Evolutionary conservation across 2,888 invertebrate genomes (phyloP).

Genomic region (Morpho deidamia): DNA sequence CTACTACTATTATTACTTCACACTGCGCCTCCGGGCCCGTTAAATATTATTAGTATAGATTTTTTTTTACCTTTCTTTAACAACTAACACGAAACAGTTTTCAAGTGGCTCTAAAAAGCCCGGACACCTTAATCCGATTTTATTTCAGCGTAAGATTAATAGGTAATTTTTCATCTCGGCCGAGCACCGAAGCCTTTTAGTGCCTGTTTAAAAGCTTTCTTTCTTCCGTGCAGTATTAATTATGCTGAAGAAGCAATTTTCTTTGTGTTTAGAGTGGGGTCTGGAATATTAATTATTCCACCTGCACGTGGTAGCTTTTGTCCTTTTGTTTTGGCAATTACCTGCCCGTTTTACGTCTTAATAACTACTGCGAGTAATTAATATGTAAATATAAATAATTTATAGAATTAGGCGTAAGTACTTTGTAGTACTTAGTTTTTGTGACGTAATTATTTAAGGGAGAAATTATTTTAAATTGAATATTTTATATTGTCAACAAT

Average conservation of each 20-base stretch:
- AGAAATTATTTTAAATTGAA: too few relatives aligned
- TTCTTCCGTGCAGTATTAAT: slow-evolving; percentile 18
- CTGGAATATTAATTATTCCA: slow-evolving; percentile 20
- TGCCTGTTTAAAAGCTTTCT: slow-evolving; percentile 18
- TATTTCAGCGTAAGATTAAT: slow-evolving; percentile 15
- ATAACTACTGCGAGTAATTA: too few relatives aligned
- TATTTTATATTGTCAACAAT: too few relatives aligned
- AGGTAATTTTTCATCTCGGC: slow-evolving; percentile 17
- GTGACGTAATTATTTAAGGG: too few relatives aligned
- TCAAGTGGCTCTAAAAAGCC: neutral
- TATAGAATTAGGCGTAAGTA: too few relatives aligned
- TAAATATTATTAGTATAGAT: too few relatives aligned
- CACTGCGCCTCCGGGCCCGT: too few relatives aligned
- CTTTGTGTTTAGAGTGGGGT: slow-evolving; percentile 15
- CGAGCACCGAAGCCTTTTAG: slow-evolving; percentile 16
- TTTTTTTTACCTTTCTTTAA: too few relatives aligned
- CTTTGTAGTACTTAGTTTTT: too few relatives aligned
- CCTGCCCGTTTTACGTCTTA: neutral
- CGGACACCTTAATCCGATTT: slow-evolving; percentile 9
- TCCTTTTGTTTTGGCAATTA: slow-evolving; percentile 3
- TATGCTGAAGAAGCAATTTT: slow-evolving; percentile 23
- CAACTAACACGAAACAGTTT: too few relatives aligned
- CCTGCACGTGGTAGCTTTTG: slow-evolving; percentile 4
- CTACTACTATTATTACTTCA: too few relatives aligned
- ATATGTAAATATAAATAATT: too few relatives aligned